Base-by-base conservation (phyloP, 2,797 vertebrate genomes). In the Myotis vivesi region DNA sequence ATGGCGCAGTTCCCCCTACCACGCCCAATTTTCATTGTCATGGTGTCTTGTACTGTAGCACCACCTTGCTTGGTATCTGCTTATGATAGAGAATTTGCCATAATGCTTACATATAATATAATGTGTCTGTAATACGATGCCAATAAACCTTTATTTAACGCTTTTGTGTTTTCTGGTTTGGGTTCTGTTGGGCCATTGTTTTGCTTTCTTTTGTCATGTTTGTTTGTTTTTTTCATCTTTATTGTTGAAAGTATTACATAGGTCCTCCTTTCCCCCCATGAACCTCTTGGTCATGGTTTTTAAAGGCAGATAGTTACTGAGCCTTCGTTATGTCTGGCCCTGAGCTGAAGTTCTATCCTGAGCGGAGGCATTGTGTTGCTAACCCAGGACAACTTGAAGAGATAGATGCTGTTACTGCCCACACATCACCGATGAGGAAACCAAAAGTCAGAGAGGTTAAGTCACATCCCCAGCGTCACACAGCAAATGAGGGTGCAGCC, bases 141-240 rank as follows among this genome's bases (percentile, higher is more conserved):
- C 89, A 96, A 97, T 96, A 96, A 96, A 97, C 10, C 12, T 53
- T 87, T 68, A 75, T 53, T 89, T 64, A 76, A 77, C 30, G 36
- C 8, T 49, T 77, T 64, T 77, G 33, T 92, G 51, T 77, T 77
- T 87, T 77, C 73, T 59, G n/a, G 28, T 22, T 59, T 71, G 71
- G 22, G 87, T 55, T 84, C 36, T 59, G 1, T 44, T 30, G 41
- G 84, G 15, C 44, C 62, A 44, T 87, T 53, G 2, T 57, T 30
- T 49, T 89, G 12, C 46, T 62, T 57, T 89, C 77, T 66, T 79
- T 71, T 41, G 25, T 41, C 23, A 11, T 3, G 28, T 59, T 59
- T 59, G 25, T 10, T 28, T 59, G n/a, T n/a, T 28, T 23, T 59
- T 59, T 62, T 62, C 28, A 30, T 30, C 28, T 62, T 59, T 62